Conservation (phyloP, 2,797 vertebrate genomes). For the Menidia menidia region DNA sequence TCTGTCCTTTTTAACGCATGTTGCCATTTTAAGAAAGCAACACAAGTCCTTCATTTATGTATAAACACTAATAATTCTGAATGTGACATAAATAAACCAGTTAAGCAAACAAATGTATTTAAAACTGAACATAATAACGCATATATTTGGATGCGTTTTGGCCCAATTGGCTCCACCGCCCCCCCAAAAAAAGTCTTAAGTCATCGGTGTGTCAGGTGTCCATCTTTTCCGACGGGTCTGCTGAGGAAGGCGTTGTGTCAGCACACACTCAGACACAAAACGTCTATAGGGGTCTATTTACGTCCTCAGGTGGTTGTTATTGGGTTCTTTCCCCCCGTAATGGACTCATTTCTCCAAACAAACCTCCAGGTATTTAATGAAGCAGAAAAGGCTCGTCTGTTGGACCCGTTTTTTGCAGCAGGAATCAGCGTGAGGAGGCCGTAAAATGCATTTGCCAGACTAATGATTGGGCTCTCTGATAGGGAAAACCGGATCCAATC, state of each 20-base stretch:
- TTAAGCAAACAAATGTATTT: background rate
- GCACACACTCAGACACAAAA: background rate
- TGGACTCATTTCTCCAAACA: constrained; percentile 2
- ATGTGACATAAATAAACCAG: background rate
- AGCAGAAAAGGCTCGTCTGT: background rate
- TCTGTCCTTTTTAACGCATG: too few relatives aligned
- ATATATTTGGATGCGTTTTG: background rate
- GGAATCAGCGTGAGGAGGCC: background rate
- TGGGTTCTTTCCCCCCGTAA: too few relatives aligned
- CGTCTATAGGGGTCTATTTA: background rate
- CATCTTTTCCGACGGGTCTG: constrained; percentile 13
- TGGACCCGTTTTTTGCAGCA: background rate
- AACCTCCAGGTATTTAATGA: background rate
- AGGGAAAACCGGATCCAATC: background rate
- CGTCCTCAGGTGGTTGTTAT: too few relatives aligned
- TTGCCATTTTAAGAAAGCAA: too few relatives aligned
- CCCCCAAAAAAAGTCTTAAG: accelerated
- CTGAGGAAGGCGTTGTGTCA: background rate
- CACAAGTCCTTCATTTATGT: too few relatives aligned
- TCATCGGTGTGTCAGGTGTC: background rate
- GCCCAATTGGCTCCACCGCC: background rate
- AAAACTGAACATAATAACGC: background rate
- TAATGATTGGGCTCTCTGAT: constrained; percentile 28
- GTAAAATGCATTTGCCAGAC: background rate
- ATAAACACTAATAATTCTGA: too few relatives aligned